Percentiles rank a stretch among this genome's conserved stretches.
Conservation (phyloP, 2,113 vertebrate genomes). For the Eleginops maclovinus region DNA sequence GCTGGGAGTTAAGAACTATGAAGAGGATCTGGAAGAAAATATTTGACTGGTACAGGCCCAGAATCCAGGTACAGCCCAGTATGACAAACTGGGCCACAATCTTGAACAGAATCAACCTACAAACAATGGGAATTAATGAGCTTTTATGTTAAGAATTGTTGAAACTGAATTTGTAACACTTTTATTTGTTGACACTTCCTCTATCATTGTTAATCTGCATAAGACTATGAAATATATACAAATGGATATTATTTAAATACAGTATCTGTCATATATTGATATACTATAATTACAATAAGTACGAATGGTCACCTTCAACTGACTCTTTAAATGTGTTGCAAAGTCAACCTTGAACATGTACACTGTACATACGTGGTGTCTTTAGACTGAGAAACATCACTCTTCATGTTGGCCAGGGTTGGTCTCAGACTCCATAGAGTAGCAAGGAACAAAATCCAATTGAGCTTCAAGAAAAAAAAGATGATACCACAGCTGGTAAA, state of each 20-base stretch:
- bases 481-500: not conserved
- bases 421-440: constrained; percentile 74
- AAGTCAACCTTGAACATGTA: not conserved
- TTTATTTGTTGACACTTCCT: not conserved
- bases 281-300: too few relatives aligned
- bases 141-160: not conserved
- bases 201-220: not conserved
- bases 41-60: constrained; percentile 75
- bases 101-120: constrained; percentile 76
- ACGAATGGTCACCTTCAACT: too few relatives aligned
- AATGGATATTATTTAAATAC: not conserved
- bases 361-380: constrained; percentile 66
- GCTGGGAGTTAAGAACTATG: constrained; percentile 78
- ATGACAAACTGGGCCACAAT: constrained; percentile 81
- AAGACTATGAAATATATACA: not conserved
- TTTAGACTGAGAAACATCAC: constrained; percentile 69
- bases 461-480: constrained; percentile 54
- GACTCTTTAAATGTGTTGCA: too few relatives aligned
- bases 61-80: constrained; percentile 76
- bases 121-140: not conserved
- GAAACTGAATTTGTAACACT: not conserved
- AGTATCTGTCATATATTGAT: not conserved
- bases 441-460: constrained; percentile 68
- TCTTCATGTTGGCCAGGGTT: constrained; percentile 74
- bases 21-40: constrained; percentile 71